These are phyloP conservation scores for Brevimyrus niger DNA, from an alignment of 2,113 vertebrate species.

Conservation along the genomic window DNA sequence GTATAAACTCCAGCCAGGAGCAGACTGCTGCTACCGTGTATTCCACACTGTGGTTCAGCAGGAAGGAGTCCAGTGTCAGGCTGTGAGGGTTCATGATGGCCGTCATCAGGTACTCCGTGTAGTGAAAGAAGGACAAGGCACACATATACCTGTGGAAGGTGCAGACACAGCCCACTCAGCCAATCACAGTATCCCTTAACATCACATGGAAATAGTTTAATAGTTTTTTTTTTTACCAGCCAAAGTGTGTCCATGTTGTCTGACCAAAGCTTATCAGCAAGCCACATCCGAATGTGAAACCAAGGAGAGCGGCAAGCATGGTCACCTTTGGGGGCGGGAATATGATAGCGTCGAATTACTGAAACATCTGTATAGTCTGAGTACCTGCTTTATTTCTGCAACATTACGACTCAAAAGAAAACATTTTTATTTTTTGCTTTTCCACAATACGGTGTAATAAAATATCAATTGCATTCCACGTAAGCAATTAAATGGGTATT, in stretches of 20 bases:
- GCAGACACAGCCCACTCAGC: neutral
- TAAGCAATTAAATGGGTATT: neutral
- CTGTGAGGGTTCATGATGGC: constrained; percentile 91
- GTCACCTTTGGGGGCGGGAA: constrained; percentile 66
- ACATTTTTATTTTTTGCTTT: neutral
- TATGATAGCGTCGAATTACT: neutral
- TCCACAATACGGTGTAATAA: neutral
- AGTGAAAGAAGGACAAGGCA: constrained; percentile 90
- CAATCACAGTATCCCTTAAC: neutral
- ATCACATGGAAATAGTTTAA: neutral
- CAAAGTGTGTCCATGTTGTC: constrained; percentile 87
- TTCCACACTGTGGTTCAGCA: constrained; percentile 94
- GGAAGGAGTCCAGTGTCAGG: constrained; percentile 88
- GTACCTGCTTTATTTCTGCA: neutral
- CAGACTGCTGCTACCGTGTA: constrained; percentile 86
- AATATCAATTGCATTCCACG: neutral
- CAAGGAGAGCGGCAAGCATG: constrained; percentile 83
- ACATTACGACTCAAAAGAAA: neutral
- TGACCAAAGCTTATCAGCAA: constrained; percentile 77
- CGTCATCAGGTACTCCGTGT: constrained; percentile 92
- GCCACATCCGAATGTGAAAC: constrained; percentile 86
- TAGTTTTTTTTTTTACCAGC: constrained; percentile 66
- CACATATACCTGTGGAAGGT: constrained; percentile 81
- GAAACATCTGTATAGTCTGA: neutral
- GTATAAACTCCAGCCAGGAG: constrained; percentile 91